Evolutionary conservation across 2,888 invertebrate species (phyloP), one percentile per base, ranked within the genome.

Genomic region (Hirudinaria manillensis): DNA sequence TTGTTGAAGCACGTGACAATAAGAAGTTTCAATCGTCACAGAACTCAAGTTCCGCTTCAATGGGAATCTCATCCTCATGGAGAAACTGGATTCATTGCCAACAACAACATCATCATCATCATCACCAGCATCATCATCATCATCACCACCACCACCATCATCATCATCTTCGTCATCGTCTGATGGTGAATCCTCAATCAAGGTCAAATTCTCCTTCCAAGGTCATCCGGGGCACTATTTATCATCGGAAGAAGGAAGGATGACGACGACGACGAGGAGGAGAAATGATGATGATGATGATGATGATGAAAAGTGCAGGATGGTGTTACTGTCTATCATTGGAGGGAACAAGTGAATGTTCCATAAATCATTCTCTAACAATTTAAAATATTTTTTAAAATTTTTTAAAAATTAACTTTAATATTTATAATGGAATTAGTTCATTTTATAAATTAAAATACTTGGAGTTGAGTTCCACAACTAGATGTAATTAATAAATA

Each of bases 131-230:
- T 61, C 61, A 61, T 61, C 61, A 61, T 61, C 61, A 10, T 61
- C 61, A 61, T 61, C 61, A 61, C 13, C 4, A 29, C 13, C 61
- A 61, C n/a, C 61, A 61, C n/a, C 29, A 61, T 61, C 61, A 61
- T 61, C 61, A n/a, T 61, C 61, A 61, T 61, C 61, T 21, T 61
- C 61, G 61, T 61, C 61, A 1, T 4, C 61, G 24, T 4, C 45
- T 16, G 45, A 45, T 16, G 16, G 16, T 45, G 1, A 2, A 1
- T 1, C 45, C 10, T 45, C 3, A 1, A 45, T 45, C 6, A 45
- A 45, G 45, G 45, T 45, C 45, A 45, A 10, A 45, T 45, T 45
- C 13, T 45, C 45, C 3, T 45, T 45, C 45, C 45, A 45, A 45
- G 45, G 45, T 45, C 45, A 45, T 45, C 45, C 13, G 16, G 45